A percentile compares a stretch with the other conserved stretches of the same genome.
Evolutionary conservation across 1,140 invertebrate species (phyloP).

Genomic region (Drosophila kurseongensis): DNA sequence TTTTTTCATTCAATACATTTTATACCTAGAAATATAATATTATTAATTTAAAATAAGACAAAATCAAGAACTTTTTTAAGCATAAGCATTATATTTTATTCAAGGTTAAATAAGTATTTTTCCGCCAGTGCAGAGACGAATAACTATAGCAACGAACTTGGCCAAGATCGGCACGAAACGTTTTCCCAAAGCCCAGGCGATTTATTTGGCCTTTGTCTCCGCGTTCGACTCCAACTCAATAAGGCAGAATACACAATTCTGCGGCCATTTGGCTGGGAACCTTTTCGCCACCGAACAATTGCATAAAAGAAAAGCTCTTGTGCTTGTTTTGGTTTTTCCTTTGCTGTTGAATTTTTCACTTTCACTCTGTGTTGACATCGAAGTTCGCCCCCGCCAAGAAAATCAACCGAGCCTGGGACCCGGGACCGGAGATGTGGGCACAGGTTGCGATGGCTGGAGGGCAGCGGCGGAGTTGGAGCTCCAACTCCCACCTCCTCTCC

Average conservation of each 20-base stretch:
- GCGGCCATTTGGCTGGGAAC: constrained; percentile 59
- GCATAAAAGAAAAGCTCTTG: constrained; percentile 69
- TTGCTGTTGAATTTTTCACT: constrained; percentile 64
- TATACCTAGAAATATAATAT: too few relatives aligned
- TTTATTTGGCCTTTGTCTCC: constrained; percentile 68
- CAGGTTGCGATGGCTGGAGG: constrained; percentile 53
- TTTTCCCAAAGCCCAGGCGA: constrained; percentile 57
- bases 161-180: constrained; percentile 61
- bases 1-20: too few relatives aligned
- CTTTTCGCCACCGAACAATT: constrained; percentile 55
- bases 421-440: constrained; percentile 21
- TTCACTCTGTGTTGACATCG: constrained; percentile 76
- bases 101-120: background rate
- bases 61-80: too few relatives aligned
- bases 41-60: too few relatives aligned
- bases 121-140: constrained; percentile 25
- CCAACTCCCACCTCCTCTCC: background rate
- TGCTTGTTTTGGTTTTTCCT: constrained; percentile 26
- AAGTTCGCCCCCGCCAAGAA: constrained; percentile 51
- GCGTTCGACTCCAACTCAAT: constrained; percentile 34
- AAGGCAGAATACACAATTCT: constrained; percentile 68
- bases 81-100: too few relatives aligned
- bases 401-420: constrained; percentile 17
- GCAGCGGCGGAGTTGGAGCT: background rate
- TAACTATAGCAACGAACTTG: constrained; percentile 39